Evolutionary conservation across 2,113 vertebrate genomes (phyloP), one percentile per base, ranked within the genome.

Genomic region (Scomber colias): DNA sequence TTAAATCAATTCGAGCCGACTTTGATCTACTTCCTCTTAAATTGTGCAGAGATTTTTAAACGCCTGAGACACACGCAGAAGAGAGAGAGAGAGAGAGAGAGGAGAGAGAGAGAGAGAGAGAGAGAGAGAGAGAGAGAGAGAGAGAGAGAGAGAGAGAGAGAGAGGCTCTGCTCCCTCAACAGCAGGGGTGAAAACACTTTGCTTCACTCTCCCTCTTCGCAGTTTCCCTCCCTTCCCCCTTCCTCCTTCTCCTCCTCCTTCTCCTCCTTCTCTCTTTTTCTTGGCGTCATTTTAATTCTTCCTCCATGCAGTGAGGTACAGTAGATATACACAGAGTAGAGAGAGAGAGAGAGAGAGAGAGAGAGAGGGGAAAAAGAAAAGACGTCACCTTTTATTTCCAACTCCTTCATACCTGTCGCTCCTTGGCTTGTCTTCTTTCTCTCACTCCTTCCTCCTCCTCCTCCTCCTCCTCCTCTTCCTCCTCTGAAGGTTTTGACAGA

Each of bases 121-220:
- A 74, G 46, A 30, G 6, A 40, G 35, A 27, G 24, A 27, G 24
- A 27, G 24, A 3, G 24, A 27, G 24, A 27, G 24, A 27, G 24
- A 27, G 24, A 27, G 24, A 27, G 24, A 3, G 24, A 27, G 3
- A 27, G 24, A 27, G 24, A 74, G 46, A 55, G 7, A 27, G 7
- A 27, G 31, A 70, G 46, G 40, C 69, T 66, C 40, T 70, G 57
- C 50, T 72, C 75, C 72, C 71, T 62, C 10, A 69, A 72, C 88
- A 86, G 79, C 77, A 71, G 80, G 76, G 71, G 78, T 80, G 70
- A 85, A 74, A 53, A 54, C 75, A 69, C 67, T 76, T 35, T 5
- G 1, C 48, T 0, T 45, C 21, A 51, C 46, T 44, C 60, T 55
- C 72, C n/a, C 27, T 27, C 46, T 40, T 4, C 35, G 19, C 48